These are phyloP conservation scores for Cheilinus undulatus DNA, from an alignment of 2,113 vertebrate species.

Conservation along the genomic window DNA sequence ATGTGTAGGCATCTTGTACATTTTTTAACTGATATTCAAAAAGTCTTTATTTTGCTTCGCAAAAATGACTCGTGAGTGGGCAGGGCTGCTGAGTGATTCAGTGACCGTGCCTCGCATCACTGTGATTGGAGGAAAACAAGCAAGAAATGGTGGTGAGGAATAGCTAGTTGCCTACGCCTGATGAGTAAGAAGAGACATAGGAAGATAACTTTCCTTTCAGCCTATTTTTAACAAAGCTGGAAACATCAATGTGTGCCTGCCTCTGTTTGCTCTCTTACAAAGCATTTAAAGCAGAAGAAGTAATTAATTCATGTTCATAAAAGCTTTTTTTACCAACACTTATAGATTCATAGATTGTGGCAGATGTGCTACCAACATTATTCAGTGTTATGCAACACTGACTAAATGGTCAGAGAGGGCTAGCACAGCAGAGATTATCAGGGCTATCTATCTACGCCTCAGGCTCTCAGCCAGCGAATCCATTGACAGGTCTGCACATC, in stretches of 20 bases:
- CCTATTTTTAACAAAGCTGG: constrained; percentile 14
- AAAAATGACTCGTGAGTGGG: constrained; percentile 58
- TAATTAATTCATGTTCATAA: not conserved
- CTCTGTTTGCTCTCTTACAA: too few species aligned
- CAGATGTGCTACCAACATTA: constrained; percentile 59
- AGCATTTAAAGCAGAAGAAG: not conserved
- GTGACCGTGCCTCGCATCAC: constrained; percentile 37
- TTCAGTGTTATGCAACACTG: constrained; percentile 65
- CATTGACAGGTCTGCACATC: constrained; percentile 54
- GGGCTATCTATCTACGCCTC: constrained; percentile 57
- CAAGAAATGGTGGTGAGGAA: constrained; percentile 23
- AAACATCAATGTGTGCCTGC: not conserved
- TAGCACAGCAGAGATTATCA: constrained; percentile 65
- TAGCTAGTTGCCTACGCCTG: constrained; percentile 27
- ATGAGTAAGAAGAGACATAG: constrained; percentile 44
- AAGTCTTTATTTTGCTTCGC: constrained; percentile 45
- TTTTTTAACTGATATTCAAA: constrained; percentile 49
- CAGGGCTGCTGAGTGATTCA: constrained; percentile 60
- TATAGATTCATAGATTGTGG: constrained; percentile 49
- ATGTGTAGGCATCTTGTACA: constrained; percentile 52
- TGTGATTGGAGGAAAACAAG: constrained; percentile 32
- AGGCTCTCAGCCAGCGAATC: constrained; percentile 64
- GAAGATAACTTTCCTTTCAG: constrained; percentile 30
- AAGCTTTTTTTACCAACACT: not conserved
- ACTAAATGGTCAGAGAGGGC: constrained; percentile 53